phyloP scores from a whole-genome alignment of 2,888 invertebrate genomes.

The Epinotia ramella region DNA sequence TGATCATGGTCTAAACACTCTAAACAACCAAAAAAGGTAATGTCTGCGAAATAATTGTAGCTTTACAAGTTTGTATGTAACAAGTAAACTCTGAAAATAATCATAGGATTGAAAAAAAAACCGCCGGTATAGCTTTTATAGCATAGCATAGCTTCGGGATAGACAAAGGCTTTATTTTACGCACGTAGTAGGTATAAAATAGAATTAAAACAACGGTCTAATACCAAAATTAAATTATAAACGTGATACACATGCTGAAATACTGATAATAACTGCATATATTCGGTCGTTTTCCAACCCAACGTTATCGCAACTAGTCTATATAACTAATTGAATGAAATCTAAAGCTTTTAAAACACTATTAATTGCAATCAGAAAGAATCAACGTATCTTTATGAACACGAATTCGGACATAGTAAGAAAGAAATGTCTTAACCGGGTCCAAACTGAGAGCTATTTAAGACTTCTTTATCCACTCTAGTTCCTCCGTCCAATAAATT shows the following conservation, averaged over 20 bases:
- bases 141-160: too few relatives aligned
- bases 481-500: constrained; percentile 15
- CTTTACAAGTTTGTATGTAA: too few relatives aligned
- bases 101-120: too few relatives aligned
- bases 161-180: too few relatives aligned
- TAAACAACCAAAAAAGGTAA: too few relatives aligned
- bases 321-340: constrained; percentile 26
- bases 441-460: background rate
- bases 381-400: constrained; percentile 20
- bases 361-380: constrained; percentile 39
- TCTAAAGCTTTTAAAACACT: constrained; percentile 30
- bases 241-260: background rate
- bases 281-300: background rate
- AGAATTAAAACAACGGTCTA: background rate
- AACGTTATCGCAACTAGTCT: constrained; percentile 5
- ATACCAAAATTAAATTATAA: background rate
- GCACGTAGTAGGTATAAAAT: background rate
- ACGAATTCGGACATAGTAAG: background rate
- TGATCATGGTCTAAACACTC: too few relatives aligned
- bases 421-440: background rate
- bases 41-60: too few relatives aligned
- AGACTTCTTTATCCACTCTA: background rate
- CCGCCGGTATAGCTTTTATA: too few relatives aligned
- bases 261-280: background rate
- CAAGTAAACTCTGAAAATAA: too few relatives aligned